A percentile compares a stretch with the other conserved stretches of the same genome.
phyloP scores from a whole-genome alignment of 2,888 invertebrate genomes.

The Pammene fasciana region DNA sequence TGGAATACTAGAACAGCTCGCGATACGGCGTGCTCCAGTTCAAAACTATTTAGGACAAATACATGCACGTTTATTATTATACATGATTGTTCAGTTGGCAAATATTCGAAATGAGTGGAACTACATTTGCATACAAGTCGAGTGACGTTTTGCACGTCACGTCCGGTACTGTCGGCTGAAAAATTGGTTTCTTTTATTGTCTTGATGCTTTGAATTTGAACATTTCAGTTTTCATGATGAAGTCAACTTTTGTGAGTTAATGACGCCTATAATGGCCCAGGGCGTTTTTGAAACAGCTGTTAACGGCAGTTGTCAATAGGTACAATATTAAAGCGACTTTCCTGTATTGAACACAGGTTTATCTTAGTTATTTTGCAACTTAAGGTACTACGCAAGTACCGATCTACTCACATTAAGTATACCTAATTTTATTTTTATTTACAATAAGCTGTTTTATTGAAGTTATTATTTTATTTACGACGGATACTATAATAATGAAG shows the following conservation, averaged over 20 bases:
- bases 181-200: constrained; percentile 12
- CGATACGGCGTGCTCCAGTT: constrained; percentile 30
- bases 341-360: neutral
- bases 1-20: constrained; percentile 25
- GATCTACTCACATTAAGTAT: too few relatives aligned
- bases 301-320: neutral
- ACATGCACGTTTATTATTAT: constrained; percentile 15
- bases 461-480: too few relatives aligned
- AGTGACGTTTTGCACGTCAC: constrained; percentile 11
- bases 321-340: neutral
- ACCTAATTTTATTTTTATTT: too few relatives aligned
- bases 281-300: neutral
- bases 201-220: neutral
- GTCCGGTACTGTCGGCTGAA: constrained; percentile 19
- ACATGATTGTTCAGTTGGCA: constrained; percentile 22
- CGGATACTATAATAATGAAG: too few relatives aligned
- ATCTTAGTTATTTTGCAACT: neutral
- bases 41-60: constrained; percentile 28
- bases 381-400: neutral
- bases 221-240: neutral
- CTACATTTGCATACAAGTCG: constrained; percentile 22
- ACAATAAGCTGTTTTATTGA: too few relatives aligned
- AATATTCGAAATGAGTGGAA: constrained; percentile 23
- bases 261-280: neutral
- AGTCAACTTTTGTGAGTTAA: neutral